Evolutionary conservation across 2,888 invertebrate species (phyloP), one percentile per base, ranked within the genome.

Genomic region (Tortrix viridana): DNA sequence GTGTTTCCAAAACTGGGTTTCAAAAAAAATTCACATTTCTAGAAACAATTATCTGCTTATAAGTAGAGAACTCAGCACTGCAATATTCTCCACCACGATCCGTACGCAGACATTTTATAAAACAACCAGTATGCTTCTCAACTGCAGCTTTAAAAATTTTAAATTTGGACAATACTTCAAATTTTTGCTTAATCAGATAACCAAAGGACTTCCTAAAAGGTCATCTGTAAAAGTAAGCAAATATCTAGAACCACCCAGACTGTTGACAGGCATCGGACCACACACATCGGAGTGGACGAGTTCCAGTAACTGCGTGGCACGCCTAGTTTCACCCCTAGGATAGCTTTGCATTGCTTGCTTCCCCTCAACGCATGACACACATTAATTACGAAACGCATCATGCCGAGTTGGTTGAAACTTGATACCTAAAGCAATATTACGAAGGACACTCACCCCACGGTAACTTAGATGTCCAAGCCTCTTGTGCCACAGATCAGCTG

Each of bases 271-370:
- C 58, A 65, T 61, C 0, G 61, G 61, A 1, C 65, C 65, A 38
- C 49, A 58, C 1, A 65, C 32, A 44, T 61, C 65, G 1, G 65
- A 26, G 20, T 65, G 65, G 7, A 65, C 46, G 1, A 65, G 57
- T 20, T 60, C 65, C 48, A 65, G 37, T 12, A 44, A 16, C 26
- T 48, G 37, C 14, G 3, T n/a, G 14, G 65, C 65, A 37, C 60
- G 46, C n/a, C 32, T 60, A 3, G 47, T 52, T 23, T 47, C 50
- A 26, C 52, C 60, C 46, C n/a, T 54, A 22, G 60, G 60, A 56
- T 60, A 67, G n/a, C 52, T 67, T 52, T 37, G n/a, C n/a, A n/a
- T n/a, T n/a, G n/a, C n/a, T n/a, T n/a, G n/a, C n/a, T n/a, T n/a
- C n/a, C n/a, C n/a, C n/a, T n/a, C n/a, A n/a, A n/a, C n/a, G n/a